These are phyloP conservation scores for Psilopsiagon aymara DNA, from an alignment of 2,113 vertebrate species.

Conservation along the genomic window DNA sequence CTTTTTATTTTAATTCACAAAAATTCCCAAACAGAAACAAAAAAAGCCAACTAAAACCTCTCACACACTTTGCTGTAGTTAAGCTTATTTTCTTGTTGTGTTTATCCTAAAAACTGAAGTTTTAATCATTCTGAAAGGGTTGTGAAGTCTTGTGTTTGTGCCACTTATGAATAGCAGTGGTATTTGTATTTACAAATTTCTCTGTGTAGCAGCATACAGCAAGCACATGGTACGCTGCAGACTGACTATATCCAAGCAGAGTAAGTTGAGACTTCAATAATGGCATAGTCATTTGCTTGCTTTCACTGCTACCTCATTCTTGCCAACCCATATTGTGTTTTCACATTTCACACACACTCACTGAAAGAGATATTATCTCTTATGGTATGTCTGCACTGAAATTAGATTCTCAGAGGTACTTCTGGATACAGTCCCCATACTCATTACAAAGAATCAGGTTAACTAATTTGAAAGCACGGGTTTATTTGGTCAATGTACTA, in stretches of 20 bases:
- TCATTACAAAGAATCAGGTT: neutral
- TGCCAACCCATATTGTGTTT: neutral
- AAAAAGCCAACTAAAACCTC: neutral
- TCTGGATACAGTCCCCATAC: neutral
- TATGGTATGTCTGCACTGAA: neutral
- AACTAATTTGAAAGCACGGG: neutral
- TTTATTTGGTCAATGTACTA: neutral
- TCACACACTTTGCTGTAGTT: rapidly evolving
- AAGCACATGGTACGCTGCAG: neutral
- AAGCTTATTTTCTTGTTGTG: neutral
- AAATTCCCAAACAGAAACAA: neutral
- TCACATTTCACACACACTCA: neutral
- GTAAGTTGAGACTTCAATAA: neutral
- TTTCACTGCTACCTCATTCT: neutral
- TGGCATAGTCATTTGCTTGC: neutral
- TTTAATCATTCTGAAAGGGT: neutral
- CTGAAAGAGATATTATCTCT: neutral
- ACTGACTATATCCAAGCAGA: neutral
- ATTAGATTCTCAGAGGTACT: neutral
- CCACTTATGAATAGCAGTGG: neutral
- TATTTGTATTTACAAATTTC: neutral
- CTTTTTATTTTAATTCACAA: neutral
- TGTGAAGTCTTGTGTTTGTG: neutral
- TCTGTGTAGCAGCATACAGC: neutral
- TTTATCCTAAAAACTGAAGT: neutral